A percentile compares a stretch with the other conserved stretches of the same genome.
Evolutionary conservation across 2,113 vertebrate genomes (phyloP).

Genomic region (Montifringilla adamsi): DNA sequence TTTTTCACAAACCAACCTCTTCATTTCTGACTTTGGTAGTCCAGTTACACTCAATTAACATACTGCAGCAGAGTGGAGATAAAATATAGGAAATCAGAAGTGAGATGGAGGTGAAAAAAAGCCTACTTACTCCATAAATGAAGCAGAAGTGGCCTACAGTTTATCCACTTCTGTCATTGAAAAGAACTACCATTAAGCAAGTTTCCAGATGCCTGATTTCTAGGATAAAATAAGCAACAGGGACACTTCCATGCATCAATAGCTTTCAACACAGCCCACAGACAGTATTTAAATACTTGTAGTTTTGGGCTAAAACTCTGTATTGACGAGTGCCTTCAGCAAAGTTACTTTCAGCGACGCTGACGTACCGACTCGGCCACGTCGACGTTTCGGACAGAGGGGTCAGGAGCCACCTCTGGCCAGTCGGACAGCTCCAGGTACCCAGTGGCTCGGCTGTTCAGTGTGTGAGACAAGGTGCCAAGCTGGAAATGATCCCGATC

Average conservation of each 20-base stretch:
- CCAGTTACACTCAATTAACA: neutral
- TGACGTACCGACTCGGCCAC: conserved; percentile 83
- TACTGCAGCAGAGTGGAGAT: neutral
- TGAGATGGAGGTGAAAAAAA: neutral
- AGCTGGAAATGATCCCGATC: conserved; percentile 95
- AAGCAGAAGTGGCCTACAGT: neutral
- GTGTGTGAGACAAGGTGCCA: conserved; percentile 91
- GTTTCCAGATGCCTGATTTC: neutral
- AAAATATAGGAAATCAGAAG: neutral
- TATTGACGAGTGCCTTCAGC: neutral
- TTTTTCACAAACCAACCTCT: neutral
- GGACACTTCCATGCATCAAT: neutral
- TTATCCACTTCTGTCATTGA: neutral
- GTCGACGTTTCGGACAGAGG: conserved; percentile 91
- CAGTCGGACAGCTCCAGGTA: conserved; percentile 95
- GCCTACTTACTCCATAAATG: neutral
- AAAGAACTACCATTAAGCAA: neutral
- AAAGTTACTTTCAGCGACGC: conserved; percentile 52
- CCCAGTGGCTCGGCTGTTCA: conserved; percentile 85
- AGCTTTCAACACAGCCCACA: neutral
- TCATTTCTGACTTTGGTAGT: neutral
- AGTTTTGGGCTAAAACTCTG: neutral
- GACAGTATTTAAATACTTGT: neutral
- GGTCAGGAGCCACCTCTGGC: conserved; percentile 90
- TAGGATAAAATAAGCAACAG: neutral